A percentile compares a stretch with the other conserved stretches of the same genome.
Conservation (phyloP, 1,140 invertebrate genomes). For the Tenebrio molitor region DNA sequence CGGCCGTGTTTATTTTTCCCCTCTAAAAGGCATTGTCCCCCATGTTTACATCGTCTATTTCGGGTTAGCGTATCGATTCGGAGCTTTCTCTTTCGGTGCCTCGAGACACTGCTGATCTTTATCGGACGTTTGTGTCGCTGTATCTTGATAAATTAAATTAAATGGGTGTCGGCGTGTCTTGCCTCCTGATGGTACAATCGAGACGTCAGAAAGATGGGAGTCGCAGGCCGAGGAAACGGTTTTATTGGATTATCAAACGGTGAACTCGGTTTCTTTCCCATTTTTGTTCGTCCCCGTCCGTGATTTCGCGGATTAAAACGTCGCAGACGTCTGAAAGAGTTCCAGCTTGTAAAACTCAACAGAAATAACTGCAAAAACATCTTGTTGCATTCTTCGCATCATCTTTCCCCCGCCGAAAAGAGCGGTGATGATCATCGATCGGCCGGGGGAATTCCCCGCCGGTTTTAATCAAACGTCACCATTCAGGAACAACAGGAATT, state of each 20-base stretch:
- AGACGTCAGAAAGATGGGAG: not conserved
- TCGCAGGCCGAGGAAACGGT: not conserved
- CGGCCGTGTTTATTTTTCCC: constrained; percentile 23
- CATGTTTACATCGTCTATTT: constrained; percentile 33
- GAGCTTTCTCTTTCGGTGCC: not conserved
- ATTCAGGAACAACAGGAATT: not conserved
- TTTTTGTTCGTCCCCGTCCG: too few relatives aligned
- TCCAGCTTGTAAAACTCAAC: too few relatives aligned
- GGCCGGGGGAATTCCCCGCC: not conserved
- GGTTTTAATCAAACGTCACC: constrained; percentile 6
- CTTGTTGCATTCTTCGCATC: too few relatives aligned
- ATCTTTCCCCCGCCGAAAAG: too few relatives aligned
- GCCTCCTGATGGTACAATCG: not conserved
- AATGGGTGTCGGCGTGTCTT: constrained; percentile 17
- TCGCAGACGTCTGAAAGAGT: too few relatives aligned
- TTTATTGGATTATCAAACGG: not conserved
- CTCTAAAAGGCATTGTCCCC: constrained; percentile 31
- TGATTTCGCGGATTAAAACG: too few relatives aligned
- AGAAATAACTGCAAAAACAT: too few relatives aligned
- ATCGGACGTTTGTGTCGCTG: constrained; percentile 17
- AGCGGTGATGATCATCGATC: not conserved
- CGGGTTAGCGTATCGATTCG: constrained; percentile 27
- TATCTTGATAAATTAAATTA: constrained; percentile 32
- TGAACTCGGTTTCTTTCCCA: too few relatives aligned
- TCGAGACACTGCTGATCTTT: constrained; percentile 22